Conservation (phyloP, 2,888 invertebrate species). For the Aelia acuminata region DNA sequence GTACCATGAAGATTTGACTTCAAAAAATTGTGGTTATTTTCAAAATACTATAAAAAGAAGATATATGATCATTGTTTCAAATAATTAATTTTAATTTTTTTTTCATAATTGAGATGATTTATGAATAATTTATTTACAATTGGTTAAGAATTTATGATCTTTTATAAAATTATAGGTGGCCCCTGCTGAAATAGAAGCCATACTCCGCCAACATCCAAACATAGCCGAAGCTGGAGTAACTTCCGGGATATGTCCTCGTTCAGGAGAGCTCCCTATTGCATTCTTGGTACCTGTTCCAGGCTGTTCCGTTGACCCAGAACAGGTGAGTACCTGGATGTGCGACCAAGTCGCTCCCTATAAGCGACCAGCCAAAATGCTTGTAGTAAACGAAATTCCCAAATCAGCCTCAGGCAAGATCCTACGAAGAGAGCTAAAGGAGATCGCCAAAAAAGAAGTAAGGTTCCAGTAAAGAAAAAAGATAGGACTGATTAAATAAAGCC, state of each 20-base stretch:
- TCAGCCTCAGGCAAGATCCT: slow-evolving; percentile 64
- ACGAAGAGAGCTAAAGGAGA: slow-evolving; percentile 61
- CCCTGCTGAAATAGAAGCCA: slow-evolving; percentile 63
- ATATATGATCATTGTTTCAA: too few species aligned
- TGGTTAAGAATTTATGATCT: background rate
- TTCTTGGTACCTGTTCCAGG: slow-evolving; percentile 78
- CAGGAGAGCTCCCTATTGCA: slow-evolving; percentile 83
- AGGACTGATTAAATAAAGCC: background rate
- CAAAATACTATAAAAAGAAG: too few species aligned
- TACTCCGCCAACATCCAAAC: slow-evolving; percentile 69
- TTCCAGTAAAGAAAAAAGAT: background rate
- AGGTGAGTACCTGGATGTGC: slow-evolving; percentile 55
- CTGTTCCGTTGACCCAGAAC: slow-evolving; percentile 40
- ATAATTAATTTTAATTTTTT: too few species aligned
- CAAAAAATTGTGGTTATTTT: too few species aligned
- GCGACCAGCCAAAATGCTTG: slow-evolving; percentile 59
- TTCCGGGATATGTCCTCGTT: slow-evolving; percentile 78
- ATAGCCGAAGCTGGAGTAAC: slow-evolving; percentile 86
- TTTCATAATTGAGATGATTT: too few species aligned
- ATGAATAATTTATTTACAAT: too few species aligned
- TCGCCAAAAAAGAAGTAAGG: slow-evolving; percentile 26
- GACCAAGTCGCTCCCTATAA: slow-evolving; percentile 62
- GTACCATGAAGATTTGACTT: too few species aligned
- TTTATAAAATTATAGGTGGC: slow-evolving; percentile 59
- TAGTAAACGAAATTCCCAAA: slow-evolving; percentile 63